Base-by-base conservation (phyloP, 2,113 vertebrate genomes). In the Pleuronectes platessa region DNA sequence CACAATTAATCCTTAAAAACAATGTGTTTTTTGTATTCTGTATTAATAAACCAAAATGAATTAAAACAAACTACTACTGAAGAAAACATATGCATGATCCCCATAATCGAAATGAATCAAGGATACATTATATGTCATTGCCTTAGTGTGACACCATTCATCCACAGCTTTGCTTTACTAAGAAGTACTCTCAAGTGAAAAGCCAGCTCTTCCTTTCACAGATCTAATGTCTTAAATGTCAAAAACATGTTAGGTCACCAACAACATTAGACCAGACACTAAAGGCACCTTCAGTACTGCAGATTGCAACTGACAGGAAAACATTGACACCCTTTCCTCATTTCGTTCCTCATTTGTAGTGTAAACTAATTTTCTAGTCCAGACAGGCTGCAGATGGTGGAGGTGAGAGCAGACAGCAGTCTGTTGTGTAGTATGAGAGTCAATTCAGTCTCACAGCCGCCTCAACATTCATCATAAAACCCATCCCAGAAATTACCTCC, bases 201-300 rank as follows among this genome's bases (percentile, higher is more conserved):
- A 31, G 31, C 31, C 31, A 31, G 31, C 31, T 31, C 6, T 31
- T 7, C 31, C 31, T 31, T 31, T 31, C 71, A 53, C 74, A 61
- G 66, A 78, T 74, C 80, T 53, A 63, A 78, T 56, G 18, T 67
- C 74, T 61, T 60, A 20, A 66, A 73, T 82, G 62, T 81, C 75
- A 83, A 59, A 76, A 86, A 84, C 59, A 68, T 58, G 63, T 74
- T 5, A 47, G 55, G 68, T 73, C 75, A 78, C 61, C 81, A 17
- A 65, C 7, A 45, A 82, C 69, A 84, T 68, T 61, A 47, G 21
- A 68, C 3, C 35, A 63, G 54, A 58, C 23, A 56, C 56, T 18
- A 76, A 79, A 23, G 72, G 70, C 59, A 27, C n/a, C 67, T 58
- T 14, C 35, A 62, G 27, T 11, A 40, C 26, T 4, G 55, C 21